Percentiles rank a stretch among this genome's conserved stretches.
Conservation (phyloP, 2,113 vertebrate genomes). For the Diadophis punctatus region DNA sequence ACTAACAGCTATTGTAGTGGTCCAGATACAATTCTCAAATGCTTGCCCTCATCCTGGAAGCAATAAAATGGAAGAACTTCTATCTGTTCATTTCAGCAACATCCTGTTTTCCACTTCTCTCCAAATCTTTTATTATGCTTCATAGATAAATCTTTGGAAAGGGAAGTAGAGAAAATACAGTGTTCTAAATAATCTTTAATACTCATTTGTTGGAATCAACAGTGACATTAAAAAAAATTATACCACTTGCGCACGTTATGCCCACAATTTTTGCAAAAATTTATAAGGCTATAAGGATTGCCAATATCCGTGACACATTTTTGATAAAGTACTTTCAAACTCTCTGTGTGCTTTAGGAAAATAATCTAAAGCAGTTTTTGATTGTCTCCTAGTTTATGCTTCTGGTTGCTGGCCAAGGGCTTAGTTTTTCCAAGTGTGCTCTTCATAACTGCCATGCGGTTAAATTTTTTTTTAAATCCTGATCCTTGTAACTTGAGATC, state of each 20-base stretch:
- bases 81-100: not conserved
- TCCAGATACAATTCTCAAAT: not conserved
- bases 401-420: not conserved
- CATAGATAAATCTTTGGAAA: not conserved
- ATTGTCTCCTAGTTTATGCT: not conserved
- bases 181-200: not conserved
- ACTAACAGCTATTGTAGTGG: not conserved
- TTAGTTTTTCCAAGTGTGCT: too few relatives aligned
- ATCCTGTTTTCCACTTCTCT: not conserved
- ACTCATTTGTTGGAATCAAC: not conserved
- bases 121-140: not conserved
- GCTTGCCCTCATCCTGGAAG: not conserved
- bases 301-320: not conserved
- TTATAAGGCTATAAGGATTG: not conserved
- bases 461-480: not conserved
- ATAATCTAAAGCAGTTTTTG: not conserved
- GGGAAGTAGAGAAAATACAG: not conserved
- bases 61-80: not conserved
- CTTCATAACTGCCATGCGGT: not conserved
- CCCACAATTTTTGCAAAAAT: not conserved
- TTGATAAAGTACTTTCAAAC: not conserved
- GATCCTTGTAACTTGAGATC: not conserved
- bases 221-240: not conserved
- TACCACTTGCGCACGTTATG: not conserved
- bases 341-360: not conserved